Percentiles rank a stretch among this genome's conserved stretches.
phyloP scores from a whole-genome alignment of 2,888 invertebrate species.

The Lithodes maja region DNA sequence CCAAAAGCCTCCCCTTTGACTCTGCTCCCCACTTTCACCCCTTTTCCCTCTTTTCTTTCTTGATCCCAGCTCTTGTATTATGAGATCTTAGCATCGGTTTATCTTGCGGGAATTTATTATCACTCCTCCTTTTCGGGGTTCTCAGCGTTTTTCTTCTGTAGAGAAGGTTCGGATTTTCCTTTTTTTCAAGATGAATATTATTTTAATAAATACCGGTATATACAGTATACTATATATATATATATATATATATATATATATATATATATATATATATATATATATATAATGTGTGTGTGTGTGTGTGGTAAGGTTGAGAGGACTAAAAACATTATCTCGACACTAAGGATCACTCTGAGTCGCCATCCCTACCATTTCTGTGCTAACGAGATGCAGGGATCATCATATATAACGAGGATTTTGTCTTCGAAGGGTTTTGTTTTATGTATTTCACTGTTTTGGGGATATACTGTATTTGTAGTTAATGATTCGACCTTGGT shows the following conservation, averaged over 20 bases:
- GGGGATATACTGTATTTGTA: no score
- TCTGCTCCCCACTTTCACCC: not conserved
- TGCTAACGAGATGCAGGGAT: not conserved
- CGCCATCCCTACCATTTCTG: not conserved
- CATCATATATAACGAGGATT: slow-evolving; percentile 16
- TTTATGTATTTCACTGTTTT: no score
- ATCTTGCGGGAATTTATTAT: slow-evolving; percentile 42
- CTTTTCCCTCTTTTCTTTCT: slow-evolving; percentile 15
- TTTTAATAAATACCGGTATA: not conserved
- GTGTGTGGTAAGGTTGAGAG: not conserved
- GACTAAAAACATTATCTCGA: slow-evolving; percentile 14
- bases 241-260: slow-evolving; percentile 33
- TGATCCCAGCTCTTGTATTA: slow-evolving; percentile 31
- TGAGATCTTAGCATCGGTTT: slow-evolving; percentile 38
- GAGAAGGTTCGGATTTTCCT: not conserved
- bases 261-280: slow-evolving; percentile 33
- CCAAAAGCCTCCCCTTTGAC: not conserved
- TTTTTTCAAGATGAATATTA: not conserved
- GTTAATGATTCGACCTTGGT: no score
- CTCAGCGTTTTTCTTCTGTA: not conserved
- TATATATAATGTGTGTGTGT: slow-evolving; percentile 21
- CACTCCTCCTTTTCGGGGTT: slow-evolving; percentile 32
- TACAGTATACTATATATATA: slow-evolving; percentile 11
- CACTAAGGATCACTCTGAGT: slow-evolving; percentile 1
- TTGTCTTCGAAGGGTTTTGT: not conserved